Evolutionary conservation across 2,797 vertebrate species (phyloP).

Genomic region (Saxicola maurus): DNA sequence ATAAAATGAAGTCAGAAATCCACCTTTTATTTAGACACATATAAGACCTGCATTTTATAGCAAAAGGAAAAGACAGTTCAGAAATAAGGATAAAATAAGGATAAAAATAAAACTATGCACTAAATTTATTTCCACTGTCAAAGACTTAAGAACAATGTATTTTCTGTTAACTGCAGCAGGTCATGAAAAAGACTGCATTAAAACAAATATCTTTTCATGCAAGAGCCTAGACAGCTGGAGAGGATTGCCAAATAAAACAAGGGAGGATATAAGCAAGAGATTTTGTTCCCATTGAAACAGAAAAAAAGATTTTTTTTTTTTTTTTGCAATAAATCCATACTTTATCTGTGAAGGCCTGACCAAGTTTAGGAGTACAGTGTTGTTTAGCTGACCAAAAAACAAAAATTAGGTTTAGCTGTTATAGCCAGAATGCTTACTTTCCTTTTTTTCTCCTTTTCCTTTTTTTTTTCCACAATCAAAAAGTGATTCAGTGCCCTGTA

Average conservation of each 20-base stretch:
- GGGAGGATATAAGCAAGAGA: neutral
- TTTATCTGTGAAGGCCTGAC: neutral
- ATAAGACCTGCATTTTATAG: neutral
- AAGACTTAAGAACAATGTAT: neutral
- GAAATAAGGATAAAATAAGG: neutral
- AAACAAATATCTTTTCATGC: neutral
- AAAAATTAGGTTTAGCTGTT: neutral
- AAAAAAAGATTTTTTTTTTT: neutral
- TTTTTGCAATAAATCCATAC: neutral
- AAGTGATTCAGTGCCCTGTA: neutral
- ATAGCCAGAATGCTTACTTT: neutral
- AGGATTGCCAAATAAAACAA: neutral
- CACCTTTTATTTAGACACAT: neutral
- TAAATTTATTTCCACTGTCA: neutral
- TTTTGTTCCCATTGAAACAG: neutral
- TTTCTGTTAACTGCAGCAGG: neutral
- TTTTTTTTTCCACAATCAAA: neutral
- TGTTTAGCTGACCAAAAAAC: neutral
- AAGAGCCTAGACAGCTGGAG: neutral
- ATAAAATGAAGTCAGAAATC: neutral
- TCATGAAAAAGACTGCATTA: neutral
- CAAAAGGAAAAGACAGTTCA: neutral
- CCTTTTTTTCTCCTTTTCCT: neutral
- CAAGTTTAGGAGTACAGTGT: neutral
- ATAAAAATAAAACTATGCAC: neutral